These are phyloP conservation scores for Squalus acanthias DNA, from an alignment of 2,797 vertebrate species.

Conservation along the genomic window DNA sequence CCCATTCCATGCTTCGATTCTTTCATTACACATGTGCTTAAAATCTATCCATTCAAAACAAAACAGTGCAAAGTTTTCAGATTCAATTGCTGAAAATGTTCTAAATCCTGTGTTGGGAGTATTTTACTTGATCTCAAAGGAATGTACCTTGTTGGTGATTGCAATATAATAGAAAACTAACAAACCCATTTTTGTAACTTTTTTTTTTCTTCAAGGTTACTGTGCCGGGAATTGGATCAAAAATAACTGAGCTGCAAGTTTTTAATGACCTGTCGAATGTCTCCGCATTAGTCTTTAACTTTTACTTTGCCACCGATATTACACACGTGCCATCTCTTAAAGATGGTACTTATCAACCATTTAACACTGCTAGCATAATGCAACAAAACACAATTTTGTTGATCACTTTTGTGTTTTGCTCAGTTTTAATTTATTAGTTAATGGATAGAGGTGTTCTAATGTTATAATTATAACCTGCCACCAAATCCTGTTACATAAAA, in stretches of 20 bases:
- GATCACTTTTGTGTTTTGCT: neutral
- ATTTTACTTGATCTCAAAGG: neutral
- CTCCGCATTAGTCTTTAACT: constrained; percentile 69
- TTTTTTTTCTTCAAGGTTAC: constrained; percentile 64
- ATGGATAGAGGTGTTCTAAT: neutral
- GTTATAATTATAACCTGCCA: neutral
- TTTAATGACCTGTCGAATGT: constrained; percentile 54
- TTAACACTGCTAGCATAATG: too few relatives aligned
- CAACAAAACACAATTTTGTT: constrained; percentile 6
- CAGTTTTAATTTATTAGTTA: neutral
- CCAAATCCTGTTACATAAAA: neutral
- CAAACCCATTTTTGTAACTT: constrained; percentile 36
- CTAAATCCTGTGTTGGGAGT: neutral
- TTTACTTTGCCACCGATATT: constrained; percentile 44
- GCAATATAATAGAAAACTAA: neutral
- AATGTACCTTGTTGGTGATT: neutral
- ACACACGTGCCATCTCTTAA: neutral
- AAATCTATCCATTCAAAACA: neutral
- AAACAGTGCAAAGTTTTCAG: neutral
- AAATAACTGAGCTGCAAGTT: constrained; percentile 61
- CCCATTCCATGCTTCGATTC: neutral
- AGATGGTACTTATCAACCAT: neutral
- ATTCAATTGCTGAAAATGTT: neutral
- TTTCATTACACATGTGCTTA: neutral
- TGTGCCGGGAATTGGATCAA: constrained; percentile 58